phyloP scores from a whole-genome alignment of 2,113 vertebrate genomes.

The Lophotis ruficrista region DNA sequence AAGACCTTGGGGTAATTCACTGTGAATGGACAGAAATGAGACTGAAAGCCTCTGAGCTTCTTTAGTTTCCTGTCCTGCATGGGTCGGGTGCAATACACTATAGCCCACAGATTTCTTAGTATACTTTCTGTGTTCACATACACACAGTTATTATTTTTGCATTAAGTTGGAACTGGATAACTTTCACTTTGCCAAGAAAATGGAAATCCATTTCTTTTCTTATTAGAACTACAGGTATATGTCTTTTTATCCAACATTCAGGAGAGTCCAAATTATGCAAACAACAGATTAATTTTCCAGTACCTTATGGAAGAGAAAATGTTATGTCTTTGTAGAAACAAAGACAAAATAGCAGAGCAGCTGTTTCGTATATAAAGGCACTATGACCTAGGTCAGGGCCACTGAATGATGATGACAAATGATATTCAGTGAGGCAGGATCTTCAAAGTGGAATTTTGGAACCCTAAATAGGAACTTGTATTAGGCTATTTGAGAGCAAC shows the following conservation, averaged over 20 bases:
- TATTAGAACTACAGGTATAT: background rate
- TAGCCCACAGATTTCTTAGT: background rate
- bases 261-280: background rate
- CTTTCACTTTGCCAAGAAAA: background rate
- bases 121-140: background rate
- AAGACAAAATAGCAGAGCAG: slow-evolving; percentile 45
- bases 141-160: background rate
- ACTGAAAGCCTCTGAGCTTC: background rate
- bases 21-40: background rate
- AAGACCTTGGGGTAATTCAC: background rate
- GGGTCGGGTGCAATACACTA: accelerated
- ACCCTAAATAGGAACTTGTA: background rate
- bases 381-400: background rate
- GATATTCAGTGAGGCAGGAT: background rate
- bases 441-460: background rate
- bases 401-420: background rate
- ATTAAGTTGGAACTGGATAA: background rate
- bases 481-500: background rate
- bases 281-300: background rate
- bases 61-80: background rate
- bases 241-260: background rate
- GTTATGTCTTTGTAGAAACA: slow-evolving; percentile 19
- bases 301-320: background rate
- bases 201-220: background rate
- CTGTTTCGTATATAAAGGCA: background rate